Percentiles rank a stretch among this genome's conserved stretches.
Conservation (phyloP, 2,113 vertebrate species). For the Gallinago paraguaiae region DNA sequence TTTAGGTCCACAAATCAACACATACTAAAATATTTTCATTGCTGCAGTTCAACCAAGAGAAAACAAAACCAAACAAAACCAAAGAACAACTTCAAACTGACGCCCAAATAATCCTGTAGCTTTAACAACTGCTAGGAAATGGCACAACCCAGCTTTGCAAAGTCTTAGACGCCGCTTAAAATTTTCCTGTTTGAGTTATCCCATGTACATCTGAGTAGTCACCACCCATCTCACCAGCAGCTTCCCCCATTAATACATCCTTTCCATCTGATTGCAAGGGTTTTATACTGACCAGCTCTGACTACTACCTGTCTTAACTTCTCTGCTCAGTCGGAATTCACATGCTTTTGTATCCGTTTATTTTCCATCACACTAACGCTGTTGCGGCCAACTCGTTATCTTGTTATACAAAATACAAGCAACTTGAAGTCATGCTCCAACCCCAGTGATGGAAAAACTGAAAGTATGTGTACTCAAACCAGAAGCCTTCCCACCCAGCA, state of each 20-base stretch:
- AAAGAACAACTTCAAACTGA: neutral
- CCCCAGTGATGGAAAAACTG: neutral
- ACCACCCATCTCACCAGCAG: neutral
- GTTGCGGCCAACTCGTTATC: neutral
- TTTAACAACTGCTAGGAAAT: neutral
- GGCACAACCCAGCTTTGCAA: neutral
- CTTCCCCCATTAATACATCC: neutral
- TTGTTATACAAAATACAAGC: neutral
- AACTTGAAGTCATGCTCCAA: neutral
- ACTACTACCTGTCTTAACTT: neutral
- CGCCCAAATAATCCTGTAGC: neutral
- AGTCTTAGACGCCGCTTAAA: neutral
- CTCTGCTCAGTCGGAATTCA: neutral
- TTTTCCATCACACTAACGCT: neutral
- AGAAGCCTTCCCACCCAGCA: neutral
- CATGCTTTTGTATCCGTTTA: neutral
- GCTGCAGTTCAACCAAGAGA: neutral
- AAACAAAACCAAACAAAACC: neutral
- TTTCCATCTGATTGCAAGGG: neutral
- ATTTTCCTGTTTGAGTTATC: neutral
- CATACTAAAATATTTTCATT: neutral
- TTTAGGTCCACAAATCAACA: neutral
- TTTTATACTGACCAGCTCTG: neutral
- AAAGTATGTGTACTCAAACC: neutral
- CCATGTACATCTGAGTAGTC: rapidly evolving